Evolutionary conservation across 2,797 vertebrate species (phyloP).

Genomic region (Darevskia nairensis): DNA sequence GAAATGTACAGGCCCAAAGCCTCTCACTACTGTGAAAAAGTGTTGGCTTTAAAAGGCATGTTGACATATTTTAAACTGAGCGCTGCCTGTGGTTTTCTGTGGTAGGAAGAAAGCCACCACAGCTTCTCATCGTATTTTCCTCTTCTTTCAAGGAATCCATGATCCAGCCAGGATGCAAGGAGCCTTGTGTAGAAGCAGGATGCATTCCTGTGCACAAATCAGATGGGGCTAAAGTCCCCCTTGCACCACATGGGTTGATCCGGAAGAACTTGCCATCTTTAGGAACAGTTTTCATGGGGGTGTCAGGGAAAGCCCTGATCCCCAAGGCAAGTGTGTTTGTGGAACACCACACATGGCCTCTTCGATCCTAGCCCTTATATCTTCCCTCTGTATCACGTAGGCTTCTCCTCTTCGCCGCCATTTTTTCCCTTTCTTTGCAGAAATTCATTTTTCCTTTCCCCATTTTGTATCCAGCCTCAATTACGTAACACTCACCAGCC

Average conservation of each 20-base stretch:
- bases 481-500: neutral
- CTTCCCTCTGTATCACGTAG: neutral
- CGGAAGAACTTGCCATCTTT: neutral
- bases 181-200: neutral
- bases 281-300: neutral
- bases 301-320: no score
- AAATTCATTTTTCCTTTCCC: neutral
- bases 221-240: neutral
- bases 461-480: neutral
- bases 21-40: neutral
- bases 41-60: neutral
- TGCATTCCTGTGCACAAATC: neutral
- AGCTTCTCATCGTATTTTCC: neutral
- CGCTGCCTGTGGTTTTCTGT: neutral
- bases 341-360: neutral
- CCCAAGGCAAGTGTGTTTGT: neutral
- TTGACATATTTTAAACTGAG: neutral
- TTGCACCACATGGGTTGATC: neutral
- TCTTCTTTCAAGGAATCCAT: neutral
- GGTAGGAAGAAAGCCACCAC: neutral
- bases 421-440: neutral
- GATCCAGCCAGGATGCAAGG: neutral
- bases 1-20: conserved; percentile 1
- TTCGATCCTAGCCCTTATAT: neutral
- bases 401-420: neutral